Base-by-base conservation (phyloP, 2,113 vertebrate genomes). In the Anarhynchus alexandrinus region DNA sequence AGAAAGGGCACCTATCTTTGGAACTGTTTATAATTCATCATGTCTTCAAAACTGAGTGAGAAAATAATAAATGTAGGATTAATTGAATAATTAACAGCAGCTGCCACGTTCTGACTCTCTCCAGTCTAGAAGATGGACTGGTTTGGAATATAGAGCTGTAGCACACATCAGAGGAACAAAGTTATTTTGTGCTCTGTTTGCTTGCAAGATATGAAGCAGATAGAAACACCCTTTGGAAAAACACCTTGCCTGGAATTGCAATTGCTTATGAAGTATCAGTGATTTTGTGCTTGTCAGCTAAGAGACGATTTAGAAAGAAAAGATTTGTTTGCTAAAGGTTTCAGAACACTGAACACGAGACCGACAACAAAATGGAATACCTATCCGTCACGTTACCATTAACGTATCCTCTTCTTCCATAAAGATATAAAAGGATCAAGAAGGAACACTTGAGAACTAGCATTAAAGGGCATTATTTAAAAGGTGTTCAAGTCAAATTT, bases 1-100 rank as follows among this genome's bases (percentile, higher is more conserved):
- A 91, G 45, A 94, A 96, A 93, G 57, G 82, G 49, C 82, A 96
- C 40, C 82, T 87, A 80, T 73, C 74, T 95, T 93, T 96, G 64
- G 86, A 97, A 92, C 45, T 45, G 66, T 65, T 91, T 85, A 40
- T 91, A 94, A 90, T 73, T 94, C 65, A 72, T 67, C 61, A 57
- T 36, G 36, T 38, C 92, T 89, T 86, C 49, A 91, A 93, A 94
- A 93, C 32, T 15, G 30, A 88, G 5, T n/a, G 85, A 91, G 57
- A 87, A 94, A 94, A 91, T 87, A 89, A 82, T 34, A 89, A 91
- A 94, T 76, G 65, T 36, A 49, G 49, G 49, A 93, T 73, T 93
- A 94, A 96, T 45, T 89, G 74, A 87, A 89, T 74, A 91, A 81
- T 82, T 89, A 95, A 66, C 22, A 89, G 47, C 77, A 93, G 80